Evolutionary conservation across 2,113 vertebrate species (phyloP).

Genomic region (Sturnus vulgaris): DNA sequence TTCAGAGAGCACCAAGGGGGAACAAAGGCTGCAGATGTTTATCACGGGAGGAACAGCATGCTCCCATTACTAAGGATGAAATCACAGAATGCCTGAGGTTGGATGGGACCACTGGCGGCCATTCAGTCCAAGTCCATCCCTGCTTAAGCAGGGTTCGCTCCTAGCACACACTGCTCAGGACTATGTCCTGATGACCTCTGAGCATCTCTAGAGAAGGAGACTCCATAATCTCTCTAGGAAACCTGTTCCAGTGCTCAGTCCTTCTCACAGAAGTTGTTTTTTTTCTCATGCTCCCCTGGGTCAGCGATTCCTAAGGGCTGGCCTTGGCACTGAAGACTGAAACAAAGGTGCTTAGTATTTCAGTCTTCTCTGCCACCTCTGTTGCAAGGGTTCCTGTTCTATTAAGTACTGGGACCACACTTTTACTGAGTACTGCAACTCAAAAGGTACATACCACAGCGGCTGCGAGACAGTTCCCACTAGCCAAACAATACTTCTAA

Average conservation of each 20-base stretch:
- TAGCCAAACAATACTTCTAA: neutral
- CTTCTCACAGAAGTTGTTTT: neutral
- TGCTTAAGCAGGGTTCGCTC: neutral
- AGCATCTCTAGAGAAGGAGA: neutral
- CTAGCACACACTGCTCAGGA: neutral
- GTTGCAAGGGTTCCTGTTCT: neutral
- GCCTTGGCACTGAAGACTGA: neutral
- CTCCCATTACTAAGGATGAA: neutral
- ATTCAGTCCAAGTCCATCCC: neutral
- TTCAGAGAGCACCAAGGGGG: neutral
- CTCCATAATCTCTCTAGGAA: neutral
- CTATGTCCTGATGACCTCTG: neutral
- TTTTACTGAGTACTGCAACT: neutral
- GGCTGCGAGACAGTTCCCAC: neutral
- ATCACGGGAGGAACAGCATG: neutral
- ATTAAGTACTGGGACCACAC: too few relatives aligned
- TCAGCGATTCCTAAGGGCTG: neutral
- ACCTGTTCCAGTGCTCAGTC: neutral
- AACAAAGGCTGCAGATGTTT: neutral
- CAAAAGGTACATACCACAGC: neutral
- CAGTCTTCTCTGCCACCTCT: neutral
- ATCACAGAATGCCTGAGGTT: neutral
- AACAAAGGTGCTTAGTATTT: neutral
- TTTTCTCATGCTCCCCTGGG: neutral
- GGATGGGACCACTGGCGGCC: neutral